phyloP scores from a whole-genome alignment of 2,888 invertebrate genomes.

The Macrophya annulata region DNA sequence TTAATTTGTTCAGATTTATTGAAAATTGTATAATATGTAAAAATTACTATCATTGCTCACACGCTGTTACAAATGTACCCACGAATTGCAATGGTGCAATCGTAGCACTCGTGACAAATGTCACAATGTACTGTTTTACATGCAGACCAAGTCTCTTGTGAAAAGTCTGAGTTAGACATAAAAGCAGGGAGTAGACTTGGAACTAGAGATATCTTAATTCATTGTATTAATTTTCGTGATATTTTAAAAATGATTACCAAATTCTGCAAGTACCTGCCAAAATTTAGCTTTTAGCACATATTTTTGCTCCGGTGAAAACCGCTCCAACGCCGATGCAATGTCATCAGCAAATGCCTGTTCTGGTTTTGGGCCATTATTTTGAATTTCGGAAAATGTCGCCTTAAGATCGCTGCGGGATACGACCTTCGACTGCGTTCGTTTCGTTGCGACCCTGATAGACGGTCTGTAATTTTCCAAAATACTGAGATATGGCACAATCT shows the following conservation, averaged over 20 bases:
- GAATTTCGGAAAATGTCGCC: neutral
- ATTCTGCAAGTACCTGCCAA: conserved; percentile 3
- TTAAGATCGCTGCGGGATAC: neutral
- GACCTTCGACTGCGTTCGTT: neutral
- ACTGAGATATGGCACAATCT: neutral
- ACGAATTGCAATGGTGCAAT: no score
- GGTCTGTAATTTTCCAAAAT: neutral
- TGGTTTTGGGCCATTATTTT: neutral
- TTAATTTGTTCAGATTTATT: no score
- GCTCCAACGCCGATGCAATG: conserved; percentile 5
- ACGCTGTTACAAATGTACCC: no score
- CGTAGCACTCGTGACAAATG: no score
- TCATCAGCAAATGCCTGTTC: neutral
- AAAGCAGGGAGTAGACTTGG: neutral
- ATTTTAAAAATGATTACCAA: neutral
- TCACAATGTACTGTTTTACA: neutral
- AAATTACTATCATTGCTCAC: no score
- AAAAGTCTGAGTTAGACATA: neutral
- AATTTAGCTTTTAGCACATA: neutral
- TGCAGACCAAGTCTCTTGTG: neutral
- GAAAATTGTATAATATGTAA: no score
- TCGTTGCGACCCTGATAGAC: neutral
- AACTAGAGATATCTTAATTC: neutral
- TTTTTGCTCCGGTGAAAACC: neutral
- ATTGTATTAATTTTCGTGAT: neutral